Percentiles rank a stretch among this genome's conserved stretches.
Evolutionary conservation across 2,113 vertebrate species (phyloP).

Genomic region (Pelodiscus sinensis): DNA sequence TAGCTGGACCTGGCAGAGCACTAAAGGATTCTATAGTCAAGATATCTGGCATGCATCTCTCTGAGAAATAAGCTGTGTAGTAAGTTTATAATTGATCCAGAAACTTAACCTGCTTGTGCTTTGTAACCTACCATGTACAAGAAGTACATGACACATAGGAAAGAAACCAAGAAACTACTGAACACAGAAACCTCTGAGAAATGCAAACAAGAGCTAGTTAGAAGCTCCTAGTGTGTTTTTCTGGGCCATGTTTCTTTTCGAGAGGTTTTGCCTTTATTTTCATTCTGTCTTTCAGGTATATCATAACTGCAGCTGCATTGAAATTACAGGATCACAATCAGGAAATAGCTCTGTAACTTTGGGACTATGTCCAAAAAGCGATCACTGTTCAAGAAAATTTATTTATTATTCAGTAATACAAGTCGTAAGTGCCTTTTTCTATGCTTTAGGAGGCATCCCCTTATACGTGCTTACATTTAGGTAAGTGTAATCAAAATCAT

Average conservation of each 20-base stretch:
- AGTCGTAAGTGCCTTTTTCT: slow-evolving; percentile 77
- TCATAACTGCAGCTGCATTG: slow-evolving; percentile 90
- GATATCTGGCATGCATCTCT: neutral
- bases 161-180: neutral
- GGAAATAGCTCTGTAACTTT: slow-evolving; percentile 80
- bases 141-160: neutral
- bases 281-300: slow-evolving; percentile 81
- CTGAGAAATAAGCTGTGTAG: neutral
- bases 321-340: slow-evolving; percentile 60
- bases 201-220: neutral
- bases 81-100: neutral
- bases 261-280: neutral
- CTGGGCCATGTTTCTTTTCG: neutral
- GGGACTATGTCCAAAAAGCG: slow-evolving; percentile 84
- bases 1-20: too few species aligned
- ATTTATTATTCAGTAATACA: slow-evolving; percentile 81
- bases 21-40: neutral
- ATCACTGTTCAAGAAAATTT: slow-evolving; percentile 83
- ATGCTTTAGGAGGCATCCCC: slow-evolving; percentile 78
- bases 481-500: slow-evolving; percentile 70
- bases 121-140: too few species aligned
- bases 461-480: slow-evolving; percentile 82
- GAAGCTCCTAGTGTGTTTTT: neutral
- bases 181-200: neutral
- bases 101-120: neutral